Evolutionary conservation across 2,797 vertebrate genomes (phyloP).

Genomic region (Toxotes lorentzi): DNA sequence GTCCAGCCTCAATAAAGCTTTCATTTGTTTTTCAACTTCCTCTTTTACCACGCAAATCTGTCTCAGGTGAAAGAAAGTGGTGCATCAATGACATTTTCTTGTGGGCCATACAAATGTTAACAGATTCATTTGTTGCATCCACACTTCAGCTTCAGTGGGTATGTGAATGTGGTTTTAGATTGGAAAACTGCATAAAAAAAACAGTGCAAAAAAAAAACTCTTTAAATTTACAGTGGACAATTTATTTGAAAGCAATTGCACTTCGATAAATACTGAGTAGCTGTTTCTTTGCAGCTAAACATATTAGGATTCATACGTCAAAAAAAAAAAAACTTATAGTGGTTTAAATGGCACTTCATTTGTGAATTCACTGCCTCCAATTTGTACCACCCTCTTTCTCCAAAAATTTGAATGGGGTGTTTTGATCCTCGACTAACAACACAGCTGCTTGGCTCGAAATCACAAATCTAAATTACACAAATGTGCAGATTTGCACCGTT

Average conservation of each 20-base stretch:
- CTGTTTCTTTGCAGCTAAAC: background rate
- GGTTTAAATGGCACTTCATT: background rate
- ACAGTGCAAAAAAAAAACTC: background rate
- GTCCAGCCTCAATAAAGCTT: background rate
- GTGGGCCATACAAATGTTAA: background rate
- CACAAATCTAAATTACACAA: background rate
- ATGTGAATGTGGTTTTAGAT: background rate
- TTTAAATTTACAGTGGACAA: background rate
- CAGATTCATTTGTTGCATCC: background rate
- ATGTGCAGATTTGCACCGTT: background rate
- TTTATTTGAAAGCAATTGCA: background rate
- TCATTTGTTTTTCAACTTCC: background rate
- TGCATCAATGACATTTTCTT: background rate
- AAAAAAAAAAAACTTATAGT: background rate
- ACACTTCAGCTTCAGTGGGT: background rate
- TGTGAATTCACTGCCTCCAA: background rate
- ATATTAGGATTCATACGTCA: background rate
- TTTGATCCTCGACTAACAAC: conserved; percentile 9
- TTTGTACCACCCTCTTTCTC: background rate
- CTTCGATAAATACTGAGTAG: background rate
- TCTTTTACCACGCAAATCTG: background rate
- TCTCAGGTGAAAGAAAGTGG: background rate
- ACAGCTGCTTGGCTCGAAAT: background rate
- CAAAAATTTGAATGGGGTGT: background rate
- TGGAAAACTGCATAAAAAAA: background rate